These are phyloP conservation scores for Reticulitermes lucifugus DNA, from an alignment of 2,888 invertebrate genomes.

Conservation along the genomic window DNA sequence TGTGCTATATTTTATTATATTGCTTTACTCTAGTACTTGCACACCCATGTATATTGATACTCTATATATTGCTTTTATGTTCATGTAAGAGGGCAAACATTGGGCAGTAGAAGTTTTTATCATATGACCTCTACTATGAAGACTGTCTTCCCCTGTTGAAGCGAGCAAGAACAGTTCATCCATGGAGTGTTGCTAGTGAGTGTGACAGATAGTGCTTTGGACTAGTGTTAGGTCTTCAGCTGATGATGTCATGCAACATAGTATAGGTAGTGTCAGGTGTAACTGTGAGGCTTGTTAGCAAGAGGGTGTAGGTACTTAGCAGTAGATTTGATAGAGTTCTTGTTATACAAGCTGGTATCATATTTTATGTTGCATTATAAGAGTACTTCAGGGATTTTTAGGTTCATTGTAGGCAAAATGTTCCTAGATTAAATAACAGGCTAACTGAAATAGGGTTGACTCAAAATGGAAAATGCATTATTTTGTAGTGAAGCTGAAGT, in stretches of 20 bases:
- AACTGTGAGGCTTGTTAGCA: background rate
- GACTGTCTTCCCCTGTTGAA: background rate
- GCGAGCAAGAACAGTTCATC: background rate
- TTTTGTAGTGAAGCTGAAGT: background rate
- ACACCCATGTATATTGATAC: background rate
- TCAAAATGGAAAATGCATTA: background rate
- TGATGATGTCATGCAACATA: background rate
- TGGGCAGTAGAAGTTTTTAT: background rate
- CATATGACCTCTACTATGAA: background rate
- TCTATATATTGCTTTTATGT: background rate
- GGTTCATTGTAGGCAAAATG: background rate
- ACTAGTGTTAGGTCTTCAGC: background rate
- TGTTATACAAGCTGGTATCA: background rate
- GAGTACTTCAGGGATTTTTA: background rate
- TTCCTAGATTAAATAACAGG: background rate
- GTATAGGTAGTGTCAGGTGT: too few relatives aligned
- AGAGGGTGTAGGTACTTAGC: background rate
- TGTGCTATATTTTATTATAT: background rate
- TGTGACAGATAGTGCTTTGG: too few relatives aligned
- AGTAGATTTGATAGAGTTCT: background rate
- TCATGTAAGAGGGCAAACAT: background rate
- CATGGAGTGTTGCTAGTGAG: background rate
- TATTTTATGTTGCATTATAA: background rate
- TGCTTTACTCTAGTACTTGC: conserved; percentile 8
- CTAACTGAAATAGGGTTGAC: background rate